A percentile compares a stretch with the other conserved stretches of the same genome.
Conservation (phyloP, 2,797 vertebrate genomes). For the Gallinago solitaria region DNA sequence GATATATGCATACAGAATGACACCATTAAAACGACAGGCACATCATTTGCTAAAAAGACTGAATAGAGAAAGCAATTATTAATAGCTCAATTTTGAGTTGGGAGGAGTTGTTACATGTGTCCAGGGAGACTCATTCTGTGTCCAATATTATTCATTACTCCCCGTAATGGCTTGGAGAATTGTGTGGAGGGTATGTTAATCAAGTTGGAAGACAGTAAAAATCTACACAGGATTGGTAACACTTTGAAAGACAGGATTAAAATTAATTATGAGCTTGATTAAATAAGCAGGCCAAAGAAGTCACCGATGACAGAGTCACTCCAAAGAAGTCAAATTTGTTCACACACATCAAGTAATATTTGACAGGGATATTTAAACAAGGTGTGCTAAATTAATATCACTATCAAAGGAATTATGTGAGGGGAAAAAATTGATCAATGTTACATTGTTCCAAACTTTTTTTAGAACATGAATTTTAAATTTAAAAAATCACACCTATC, state of each 20-base stretch:
- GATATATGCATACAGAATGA: constrained; percentile 11
- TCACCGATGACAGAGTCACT: constrained; percentile 10
- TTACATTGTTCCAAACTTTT: neutral
- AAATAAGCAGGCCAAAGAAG: constrained; percentile 37
- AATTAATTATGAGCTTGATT: constrained; percentile 63
- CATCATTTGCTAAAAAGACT: constrained; percentile 52
- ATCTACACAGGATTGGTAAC: constrained; percentile 42
- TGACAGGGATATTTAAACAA: neutral
- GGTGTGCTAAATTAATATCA: neutral
- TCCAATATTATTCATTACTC: constrained; percentile 32
- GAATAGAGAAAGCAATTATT: constrained; percentile 54
- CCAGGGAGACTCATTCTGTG: constrained; percentile 45
- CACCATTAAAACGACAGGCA: constrained; percentile 13
- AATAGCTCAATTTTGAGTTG: constrained; percentile 56
- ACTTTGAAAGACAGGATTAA: constrained; percentile 60
- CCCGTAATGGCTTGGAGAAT: constrained; percentile 38
- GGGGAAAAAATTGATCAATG: neutral
- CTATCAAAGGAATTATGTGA: neutral
- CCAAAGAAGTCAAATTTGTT: neutral
- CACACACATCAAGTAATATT: neutral
- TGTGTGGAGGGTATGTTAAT: constrained; percentile 43
- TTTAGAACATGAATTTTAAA: neutral
- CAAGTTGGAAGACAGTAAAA: constrained; percentile 59
- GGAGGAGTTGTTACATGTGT: constrained; percentile 27
- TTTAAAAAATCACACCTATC: neutral